Evolutionary conservation across 2,113 vertebrate species (phyloP).

Genomic region (Glareola pratincola): DNA sequence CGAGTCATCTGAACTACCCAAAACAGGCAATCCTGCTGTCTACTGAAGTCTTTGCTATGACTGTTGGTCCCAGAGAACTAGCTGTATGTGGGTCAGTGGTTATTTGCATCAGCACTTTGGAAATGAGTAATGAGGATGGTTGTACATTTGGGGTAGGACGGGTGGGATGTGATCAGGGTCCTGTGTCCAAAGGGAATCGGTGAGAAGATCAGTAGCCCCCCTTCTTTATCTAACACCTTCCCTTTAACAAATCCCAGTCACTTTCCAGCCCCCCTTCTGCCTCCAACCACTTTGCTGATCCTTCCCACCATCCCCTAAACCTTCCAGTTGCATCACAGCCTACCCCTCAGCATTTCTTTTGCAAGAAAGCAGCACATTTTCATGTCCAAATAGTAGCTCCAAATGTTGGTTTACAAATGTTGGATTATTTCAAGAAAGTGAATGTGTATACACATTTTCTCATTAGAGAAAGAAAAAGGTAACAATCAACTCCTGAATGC

Average conservation of each 20-base stretch:
- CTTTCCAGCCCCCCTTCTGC: neutral
- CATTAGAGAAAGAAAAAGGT: slow-evolving; percentile 8
- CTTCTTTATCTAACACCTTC: neutral
- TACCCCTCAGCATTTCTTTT: neutral
- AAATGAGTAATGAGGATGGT: neutral
- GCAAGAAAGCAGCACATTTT: neutral
- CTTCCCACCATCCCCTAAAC: neutral
- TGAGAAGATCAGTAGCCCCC: neutral
- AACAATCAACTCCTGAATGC: neutral
- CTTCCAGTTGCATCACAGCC: neutral
- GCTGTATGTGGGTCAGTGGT: neutral
- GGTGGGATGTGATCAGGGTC: neutral
- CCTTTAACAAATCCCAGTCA: neutral
- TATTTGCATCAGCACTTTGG: neutral
- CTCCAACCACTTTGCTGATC: rapidly evolving
- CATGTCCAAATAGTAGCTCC: neutral
- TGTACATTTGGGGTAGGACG: neutral
- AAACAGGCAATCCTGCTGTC: neutral
- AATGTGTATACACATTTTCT: neutral
- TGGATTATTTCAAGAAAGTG: neutral
- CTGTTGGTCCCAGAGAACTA: neutral
- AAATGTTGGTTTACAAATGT: neutral
- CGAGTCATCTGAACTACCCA: neutral
- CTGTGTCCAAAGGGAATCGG: neutral
- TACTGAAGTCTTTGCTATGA: neutral